Percentiles rank a stretch among this genome's conserved stretches.
Conservation (phyloP, 2,113 vertebrate species). For the Scytalopus superciliaris region DNA sequence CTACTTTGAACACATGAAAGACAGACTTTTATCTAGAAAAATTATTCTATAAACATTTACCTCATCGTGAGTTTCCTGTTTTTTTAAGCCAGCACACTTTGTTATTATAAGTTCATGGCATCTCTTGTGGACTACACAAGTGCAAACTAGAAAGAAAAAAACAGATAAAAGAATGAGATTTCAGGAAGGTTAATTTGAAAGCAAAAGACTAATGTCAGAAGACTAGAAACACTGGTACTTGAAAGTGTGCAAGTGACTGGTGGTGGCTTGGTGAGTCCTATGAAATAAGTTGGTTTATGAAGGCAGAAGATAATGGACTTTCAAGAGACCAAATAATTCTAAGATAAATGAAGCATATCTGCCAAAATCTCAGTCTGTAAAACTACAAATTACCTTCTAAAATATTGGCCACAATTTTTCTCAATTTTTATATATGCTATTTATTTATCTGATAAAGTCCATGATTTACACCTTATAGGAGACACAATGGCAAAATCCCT, state of each 20-base stretch:
- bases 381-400: not conserved
- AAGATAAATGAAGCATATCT: not conserved
- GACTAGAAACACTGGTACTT: not conserved
- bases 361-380: not conserved
- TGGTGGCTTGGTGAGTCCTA: not conserved
- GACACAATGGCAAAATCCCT: not conserved
- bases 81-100: conserved; percentile 96
- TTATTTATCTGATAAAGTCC: not conserved
- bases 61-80: conserved; percentile 94
- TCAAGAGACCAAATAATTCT: not conserved
- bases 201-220: not conserved
- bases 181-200: not conserved
- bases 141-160: conserved; percentile 86
- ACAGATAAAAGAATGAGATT: not conserved
- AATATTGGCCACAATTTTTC: not conserved
- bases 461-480: not conserved
- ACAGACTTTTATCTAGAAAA: not conserved
- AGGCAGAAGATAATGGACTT: not conserved
- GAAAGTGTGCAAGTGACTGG: not conserved
- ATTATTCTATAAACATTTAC: conserved; percentile 74
- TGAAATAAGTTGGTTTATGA: not conserved
- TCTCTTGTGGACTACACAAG: conserved; percentile 97
- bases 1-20: conserved; percentile 14
- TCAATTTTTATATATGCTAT: not conserved
- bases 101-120: conserved; percentile 99